Evolutionary conservation across 2,888 invertebrate species (phyloP).

Genomic region (Corbicula japonica): DNA sequence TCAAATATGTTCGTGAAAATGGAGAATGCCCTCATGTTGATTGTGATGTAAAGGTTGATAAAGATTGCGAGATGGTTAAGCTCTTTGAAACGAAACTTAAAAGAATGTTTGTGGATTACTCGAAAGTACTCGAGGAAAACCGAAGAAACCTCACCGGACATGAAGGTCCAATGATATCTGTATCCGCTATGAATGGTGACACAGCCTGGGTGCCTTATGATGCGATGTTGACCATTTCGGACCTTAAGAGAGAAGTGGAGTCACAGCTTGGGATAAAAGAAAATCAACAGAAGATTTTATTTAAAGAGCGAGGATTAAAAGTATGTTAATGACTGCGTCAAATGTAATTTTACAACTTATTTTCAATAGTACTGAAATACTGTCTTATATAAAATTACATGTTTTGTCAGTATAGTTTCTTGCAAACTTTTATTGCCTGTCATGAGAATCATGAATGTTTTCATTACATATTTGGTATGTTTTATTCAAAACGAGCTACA

Average conservation of each 20-base stretch:
- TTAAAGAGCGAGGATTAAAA: conserved; percentile 53
- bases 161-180: conserved; percentile 39
- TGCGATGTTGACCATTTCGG: conserved; percentile 35
- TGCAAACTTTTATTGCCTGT: too few relatives aligned
- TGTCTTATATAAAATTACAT: too few relatives aligned
- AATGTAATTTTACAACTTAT: too few relatives aligned
- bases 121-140: conserved; percentile 37
- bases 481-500: too few relatives aligned
- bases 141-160: conserved; percentile 14
- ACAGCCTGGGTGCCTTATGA: conserved; percentile 55
- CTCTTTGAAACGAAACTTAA: conserved; percentile 53
- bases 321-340: too few relatives aligned
- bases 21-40: conserved; percentile 48
- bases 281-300: conserved; percentile 52
- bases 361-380: too few relatives aligned
- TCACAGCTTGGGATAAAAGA: conserved; percentile 41
- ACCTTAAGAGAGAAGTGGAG: conserved; percentile 44
- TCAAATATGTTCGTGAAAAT: conserved; percentile 31
- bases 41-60: conserved; percentile 35
- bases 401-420: too few relatives aligned
- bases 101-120: conserved; percentile 60
- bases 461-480: too few relatives aligned
- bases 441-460: too few relatives aligned
- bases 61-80: conserved; percentile 34
- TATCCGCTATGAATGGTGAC: conserved; percentile 63